Conservation (phyloP, 2,888 invertebrate species). For the Zygogramma bicolorata region DNA sequence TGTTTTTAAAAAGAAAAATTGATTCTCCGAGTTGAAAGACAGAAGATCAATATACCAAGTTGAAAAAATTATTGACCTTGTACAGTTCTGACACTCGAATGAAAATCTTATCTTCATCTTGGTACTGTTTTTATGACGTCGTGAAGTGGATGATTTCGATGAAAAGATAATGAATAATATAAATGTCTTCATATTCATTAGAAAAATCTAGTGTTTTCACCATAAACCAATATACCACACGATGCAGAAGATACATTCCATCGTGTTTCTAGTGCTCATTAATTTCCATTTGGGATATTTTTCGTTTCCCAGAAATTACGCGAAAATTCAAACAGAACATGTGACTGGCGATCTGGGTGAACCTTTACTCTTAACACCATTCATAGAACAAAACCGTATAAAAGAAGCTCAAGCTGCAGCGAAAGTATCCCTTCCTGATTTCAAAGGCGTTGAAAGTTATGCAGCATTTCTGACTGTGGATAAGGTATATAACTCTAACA, state of each 20-base stretch:
- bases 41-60: too few relatives aligned
- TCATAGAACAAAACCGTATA: constrained; percentile 75
- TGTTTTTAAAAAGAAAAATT: too few relatives aligned
- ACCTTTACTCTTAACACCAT: constrained; percentile 80
- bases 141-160: too few relatives aligned
- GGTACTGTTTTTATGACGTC: too few relatives aligned
- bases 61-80: too few relatives aligned
- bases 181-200: neutral
- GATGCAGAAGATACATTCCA: neutral
- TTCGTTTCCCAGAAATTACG: constrained; percentile 25
- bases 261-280: constrained; percentile 6
- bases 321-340: constrained; percentile 8
- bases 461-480: constrained; percentile 86
- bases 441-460: constrained; percentile 73
- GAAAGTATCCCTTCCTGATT: constrained; percentile 66
- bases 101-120: too few relatives aligned
- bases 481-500: constrained; percentile 78
- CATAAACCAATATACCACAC: too few relatives aligned
- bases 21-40: too few relatives aligned
- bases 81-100: too few relatives aligned
- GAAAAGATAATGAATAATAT: too few relatives aligned
- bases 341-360: constrained; percentile 56
- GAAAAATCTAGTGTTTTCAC: neutral
- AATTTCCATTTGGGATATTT: neutral
- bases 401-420: constrained; percentile 72